Evolutionary conservation across 2,888 invertebrate species (phyloP), one percentile per base, ranked within the genome.

Genomic region (Tenthredo notha): DNA sequence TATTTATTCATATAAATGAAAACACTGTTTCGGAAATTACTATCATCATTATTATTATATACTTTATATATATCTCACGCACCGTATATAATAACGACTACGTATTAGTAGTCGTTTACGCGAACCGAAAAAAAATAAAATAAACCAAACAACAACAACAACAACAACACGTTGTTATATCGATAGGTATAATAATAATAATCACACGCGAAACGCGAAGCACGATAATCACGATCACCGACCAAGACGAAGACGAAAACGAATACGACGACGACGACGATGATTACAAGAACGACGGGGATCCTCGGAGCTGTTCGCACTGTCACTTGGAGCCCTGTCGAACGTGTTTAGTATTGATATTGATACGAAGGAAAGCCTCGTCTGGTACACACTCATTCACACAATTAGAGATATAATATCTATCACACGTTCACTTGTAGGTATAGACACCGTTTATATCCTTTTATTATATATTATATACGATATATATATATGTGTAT

Each of bases 201-300:
- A 74, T 40, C 74, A 74, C 74, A 74, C 74, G 74, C 74, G 74
- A 43, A 74, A 74, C 74, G 21, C 74, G 74, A 6, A 40, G 18
- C 43, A 74, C 43, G 40, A 74, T 43, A 67, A 33, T 67, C 67
- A 67, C 67, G 67, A 67, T 15, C 29, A 33, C 67, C 33, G 15
- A 29, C 15, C 29, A 15, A 12, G 6, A 50, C 47, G 74, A 74
- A n/a, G 21, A 61, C 61, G 61, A 67, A 12, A 15, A 67, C 67
- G 67, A 67, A 86, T 86, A 84, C 85, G 77, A 86, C 83, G 80
- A 85, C 84, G 72, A 29, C 84, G 70, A 43, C 12, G 74, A 74
- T 12, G 74, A 67, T 67, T 33, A 67, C 33, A 61, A 72, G 37
- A 72, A 75, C 47, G 75, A 75, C 47, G 75, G 47, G 25, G 43